Base-by-base conservation (phyloP, 2,888 invertebrate species). In the Hirtodrosophila histrioides region DNA sequence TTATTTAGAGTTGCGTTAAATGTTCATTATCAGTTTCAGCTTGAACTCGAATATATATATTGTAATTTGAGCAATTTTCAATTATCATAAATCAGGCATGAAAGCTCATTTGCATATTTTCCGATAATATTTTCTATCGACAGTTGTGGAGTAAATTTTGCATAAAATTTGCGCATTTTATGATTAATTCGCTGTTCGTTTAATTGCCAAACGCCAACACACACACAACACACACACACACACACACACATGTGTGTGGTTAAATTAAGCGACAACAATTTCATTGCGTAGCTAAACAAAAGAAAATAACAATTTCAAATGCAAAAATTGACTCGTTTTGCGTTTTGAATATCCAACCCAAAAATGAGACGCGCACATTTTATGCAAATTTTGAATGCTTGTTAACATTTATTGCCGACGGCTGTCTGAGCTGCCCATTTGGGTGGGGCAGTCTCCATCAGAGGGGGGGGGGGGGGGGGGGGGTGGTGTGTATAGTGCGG, bases 391-490 rank as follows among this genome's bases (percentile, higher is more conserved):
- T 61, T 49, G 64, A 55, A 67, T 68, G 86, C 73, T 73, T 82
- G 88, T 83, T 83, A 83, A 86, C 83, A 78, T 88, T 88, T 86
- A 82, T 86, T 60, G 86, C 73, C 77, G 60, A 7, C 36, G 69
- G 65, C 60, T 48, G 70, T 44, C 57, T 54, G 43, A 35, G 53
- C 35, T 35, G 46, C 27, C 36, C 33, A 24, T 23, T 33, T 41
- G 53, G 31, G 11, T 37, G 58, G 0, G 27, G 17, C 17, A 5
- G 27, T 1, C 5, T 27, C 5, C 6, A 27, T 31, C 3, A 8
- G 31, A 7, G 31, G 5, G 31, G 5, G 45, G 35, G 39, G 55
- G 69, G 44, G 58, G 27, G 65, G 60, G 49, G n/a, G 5, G 33
- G 37, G 45, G 29, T 24, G 4, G 37, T 7, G 36, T 17, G 17